phyloP scores from a whole-genome alignment of 2,888 invertebrate genomes.

The Drosophila antonietae region DNA sequence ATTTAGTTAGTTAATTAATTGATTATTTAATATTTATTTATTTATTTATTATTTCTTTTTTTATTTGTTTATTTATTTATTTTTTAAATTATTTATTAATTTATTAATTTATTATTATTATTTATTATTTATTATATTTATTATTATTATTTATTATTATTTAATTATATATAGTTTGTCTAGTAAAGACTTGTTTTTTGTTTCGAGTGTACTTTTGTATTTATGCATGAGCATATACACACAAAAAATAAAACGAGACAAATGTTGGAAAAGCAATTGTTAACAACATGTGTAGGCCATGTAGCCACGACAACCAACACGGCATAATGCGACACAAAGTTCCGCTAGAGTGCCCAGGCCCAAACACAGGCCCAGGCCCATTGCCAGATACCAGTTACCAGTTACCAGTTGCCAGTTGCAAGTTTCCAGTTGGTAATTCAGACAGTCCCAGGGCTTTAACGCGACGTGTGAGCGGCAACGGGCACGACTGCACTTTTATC shows the following conservation, averaged over 20 bases:
- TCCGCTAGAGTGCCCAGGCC: conserved; percentile 71
- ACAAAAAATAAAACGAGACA: conserved; percentile 14
- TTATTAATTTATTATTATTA: too few relatives aligned
- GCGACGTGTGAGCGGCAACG: conserved; percentile 54
- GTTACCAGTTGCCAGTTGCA: conserved; percentile 20
- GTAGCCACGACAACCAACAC: conserved; percentile 71
- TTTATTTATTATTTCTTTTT: not conserved
- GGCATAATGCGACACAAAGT: conserved; percentile 76
- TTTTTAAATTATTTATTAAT: not conserved
- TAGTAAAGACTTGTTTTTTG: not conserved
- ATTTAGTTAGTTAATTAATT: too few relatives aligned
- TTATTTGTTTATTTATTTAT: too few relatives aligned
- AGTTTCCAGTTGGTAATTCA: conserved; percentile 26
- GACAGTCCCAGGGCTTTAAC: conserved; percentile 41
- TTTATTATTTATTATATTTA: too few relatives aligned
- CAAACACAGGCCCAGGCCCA: conserved; percentile 36
- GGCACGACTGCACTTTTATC: conserved; percentile 56
- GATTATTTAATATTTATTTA: not conserved
- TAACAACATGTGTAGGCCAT: conserved; percentile 63
- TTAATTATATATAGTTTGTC: not conserved
- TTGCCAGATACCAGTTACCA: conserved; percentile 31
- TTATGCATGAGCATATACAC: conserved; percentile 45
- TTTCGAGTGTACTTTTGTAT: conserved; percentile 48
- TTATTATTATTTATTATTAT: not conserved
- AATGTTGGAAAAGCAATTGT: conserved; percentile 57